These are phyloP conservation scores for Drosophila borealis DNA, from an alignment of 2,888 invertebrate genomes.

Conservation along the genomic window DNA sequence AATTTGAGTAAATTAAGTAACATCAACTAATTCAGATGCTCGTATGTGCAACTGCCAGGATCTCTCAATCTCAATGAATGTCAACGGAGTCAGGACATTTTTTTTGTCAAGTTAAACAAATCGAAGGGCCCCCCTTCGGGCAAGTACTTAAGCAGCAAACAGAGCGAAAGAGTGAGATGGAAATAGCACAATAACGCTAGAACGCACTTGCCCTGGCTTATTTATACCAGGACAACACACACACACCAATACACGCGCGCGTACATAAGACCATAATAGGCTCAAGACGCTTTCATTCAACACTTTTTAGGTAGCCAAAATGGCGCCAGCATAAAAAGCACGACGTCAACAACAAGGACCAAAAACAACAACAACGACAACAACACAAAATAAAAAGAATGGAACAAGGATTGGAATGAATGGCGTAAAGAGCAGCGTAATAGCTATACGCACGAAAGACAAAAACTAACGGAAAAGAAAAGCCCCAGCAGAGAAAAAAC, in stretches of 20 bases:
- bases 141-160: slow-evolving; percentile 13
- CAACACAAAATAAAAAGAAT: slow-evolving; percentile 11
- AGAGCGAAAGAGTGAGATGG: slow-evolving; percentile 18
- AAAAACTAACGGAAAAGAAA: slow-evolving; percentile 46
- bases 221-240: slow-evolving; percentile 29
- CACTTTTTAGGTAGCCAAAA: slow-evolving; percentile 74
- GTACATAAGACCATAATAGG: slow-evolving; percentile 64
- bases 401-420: slow-evolving; percentile 46
- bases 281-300: slow-evolving; percentile 77
- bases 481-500: slow-evolving; percentile 7
- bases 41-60: slow-evolving; percentile 25
- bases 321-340: slow-evolving; percentile 72
- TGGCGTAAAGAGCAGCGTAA: slow-evolving; percentile 54
- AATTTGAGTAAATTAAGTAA: slow-evolving; percentile 49
- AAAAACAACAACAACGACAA: slow-evolving; percentile 9
- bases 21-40: slow-evolving; percentile 26
- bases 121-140: too few species aligned
- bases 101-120: slow-evolving; percentile 46
- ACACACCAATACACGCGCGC: slow-evolving; percentile 18
- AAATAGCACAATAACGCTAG: slow-evolving; percentile 69
- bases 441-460: slow-evolving; percentile 62
- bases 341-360: slow-evolving; percentile 28
- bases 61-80: slow-evolving; percentile 38
- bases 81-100: slow-evolving; percentile 25
- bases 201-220: slow-evolving; percentile 61